phyloP scores from a whole-genome alignment of 2,888 invertebrate species.

The Hyppa rectilinea region DNA sequence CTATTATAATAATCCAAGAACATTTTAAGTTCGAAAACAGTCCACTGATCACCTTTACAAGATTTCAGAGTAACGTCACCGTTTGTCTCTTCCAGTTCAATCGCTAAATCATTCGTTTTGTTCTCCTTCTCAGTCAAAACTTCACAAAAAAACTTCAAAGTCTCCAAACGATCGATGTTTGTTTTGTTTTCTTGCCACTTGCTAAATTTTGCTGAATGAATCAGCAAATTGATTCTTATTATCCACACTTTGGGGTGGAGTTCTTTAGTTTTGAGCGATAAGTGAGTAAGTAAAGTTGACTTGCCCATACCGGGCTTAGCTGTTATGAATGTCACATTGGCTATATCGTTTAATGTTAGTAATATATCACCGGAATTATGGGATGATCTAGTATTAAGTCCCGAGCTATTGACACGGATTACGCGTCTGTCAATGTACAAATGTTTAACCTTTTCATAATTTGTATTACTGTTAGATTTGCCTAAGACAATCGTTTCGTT shows the following conservation, averaged over 20 bases:
- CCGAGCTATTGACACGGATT: not conserved
- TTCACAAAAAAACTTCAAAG: conserved; percentile 32
- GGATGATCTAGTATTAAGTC: too few species aligned
- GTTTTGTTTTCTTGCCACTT: conserved; percentile 32
- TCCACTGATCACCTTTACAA: conserved; percentile 17
- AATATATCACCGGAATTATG: not conserved
- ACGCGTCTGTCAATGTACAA: conserved; percentile 33
- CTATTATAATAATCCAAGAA: conserved; percentile 52
- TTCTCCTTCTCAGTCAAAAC: conserved; percentile 3
- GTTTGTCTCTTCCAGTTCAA: conserved; percentile 9
- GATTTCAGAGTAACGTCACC: conserved; percentile 11
- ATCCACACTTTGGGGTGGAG: conserved; percentile 49
- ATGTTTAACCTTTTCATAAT: conserved; percentile 39
- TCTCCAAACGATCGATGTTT: conserved; percentile 25
- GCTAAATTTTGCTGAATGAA: conserved; percentile 37
- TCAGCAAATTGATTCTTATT: conserved; percentile 44
- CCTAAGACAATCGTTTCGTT: conserved; percentile 26
- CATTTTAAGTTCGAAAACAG: conserved; percentile 34
- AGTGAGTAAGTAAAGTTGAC: conserved; percentile 58
- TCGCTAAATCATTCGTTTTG: not conserved
- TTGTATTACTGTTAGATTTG: conserved; percentile 10
- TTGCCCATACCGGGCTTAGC: conserved; percentile 64
- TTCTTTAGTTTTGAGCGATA: conserved; percentile 54
- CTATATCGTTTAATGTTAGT: conserved; percentile 35
- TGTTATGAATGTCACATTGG: conserved; percentile 31